phyloP scores from a whole-genome alignment of 2,113 vertebrate species.

The Corythornis vintsioides region DNA sequence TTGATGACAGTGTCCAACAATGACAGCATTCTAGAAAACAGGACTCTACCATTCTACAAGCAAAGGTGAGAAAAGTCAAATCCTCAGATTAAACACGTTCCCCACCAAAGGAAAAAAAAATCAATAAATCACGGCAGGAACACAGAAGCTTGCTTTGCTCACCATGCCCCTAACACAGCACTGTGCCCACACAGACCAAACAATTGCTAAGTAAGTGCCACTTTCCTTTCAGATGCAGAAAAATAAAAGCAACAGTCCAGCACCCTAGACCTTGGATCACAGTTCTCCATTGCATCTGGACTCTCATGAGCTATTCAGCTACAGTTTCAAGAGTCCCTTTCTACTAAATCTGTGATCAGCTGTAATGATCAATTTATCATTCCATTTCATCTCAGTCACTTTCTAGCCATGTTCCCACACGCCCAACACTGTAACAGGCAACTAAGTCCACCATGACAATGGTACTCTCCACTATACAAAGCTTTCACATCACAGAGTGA shows the following conservation, averaged over 20 bases:
- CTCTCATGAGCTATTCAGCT: not conserved
- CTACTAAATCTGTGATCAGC: not conserved
- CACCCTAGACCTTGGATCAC: not conserved
- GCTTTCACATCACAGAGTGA: not conserved
- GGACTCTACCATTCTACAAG: not conserved
- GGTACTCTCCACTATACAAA: not conserved
- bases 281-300: not conserved
- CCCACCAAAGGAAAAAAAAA: not conserved
- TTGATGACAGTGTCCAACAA: not conserved
- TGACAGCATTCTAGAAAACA: not conserved
- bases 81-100: not conserved
- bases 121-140: not conserved
- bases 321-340: not conserved
- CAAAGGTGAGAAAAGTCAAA: not conserved
- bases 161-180: not conserved
- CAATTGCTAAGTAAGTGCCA: not conserved
- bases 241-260: not conserved
- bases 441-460: rapidly evolving
- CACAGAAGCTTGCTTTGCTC: not conserved
- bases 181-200: not conserved
- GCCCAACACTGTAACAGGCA: not conserved
- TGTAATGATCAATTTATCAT: not conserved
- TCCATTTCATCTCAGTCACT: not conserved
- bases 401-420: not conserved
- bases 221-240: not conserved